Evolutionary conservation across 2,113 vertebrate species (phyloP).

Genomic region (Tor tambroides): DNA sequence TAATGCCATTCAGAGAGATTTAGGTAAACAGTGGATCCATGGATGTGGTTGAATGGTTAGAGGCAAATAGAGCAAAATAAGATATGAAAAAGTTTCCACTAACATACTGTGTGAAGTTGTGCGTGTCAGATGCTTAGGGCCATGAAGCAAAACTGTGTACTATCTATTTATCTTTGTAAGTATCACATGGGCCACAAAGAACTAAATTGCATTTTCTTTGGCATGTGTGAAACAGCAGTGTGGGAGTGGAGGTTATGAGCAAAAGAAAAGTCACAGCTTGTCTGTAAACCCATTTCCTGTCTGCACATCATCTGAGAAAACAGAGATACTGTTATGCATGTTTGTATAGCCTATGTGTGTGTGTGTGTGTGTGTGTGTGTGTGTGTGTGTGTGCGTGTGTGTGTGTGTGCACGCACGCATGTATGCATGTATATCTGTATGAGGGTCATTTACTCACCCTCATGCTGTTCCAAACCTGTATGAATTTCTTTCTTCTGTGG

Average conservation of each 20-base stretch:
- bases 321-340: conserved; percentile 43
- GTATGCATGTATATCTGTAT: no score
- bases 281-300: conserved; percentile 35
- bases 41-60: conserved; percentile 21
- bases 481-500: no score
- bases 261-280: conserved; percentile 5
- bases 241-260: conserved; percentile 14
- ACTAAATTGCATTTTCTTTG: not conserved
- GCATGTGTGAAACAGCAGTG: not conserved
- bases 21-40: conserved; percentile 47
- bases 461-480: not conserved
- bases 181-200: not conserved
- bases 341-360: not conserved
- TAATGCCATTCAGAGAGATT: conserved; percentile 63
- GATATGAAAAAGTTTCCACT: conserved; percentile 10
- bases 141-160: not conserved
- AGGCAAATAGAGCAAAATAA: not conserved
- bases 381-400: no score
- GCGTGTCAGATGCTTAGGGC: not conserved
- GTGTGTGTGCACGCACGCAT: no score
- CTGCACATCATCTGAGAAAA: not conserved
- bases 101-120: not conserved
- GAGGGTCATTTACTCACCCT: not conserved
- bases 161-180: not conserved
- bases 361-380: no score